Evolutionary conservation across 2,797 vertebrate genomes (phyloP), one percentile per base, ranked within the genome.

Genomic region (Diceros bicornis): DNA sequence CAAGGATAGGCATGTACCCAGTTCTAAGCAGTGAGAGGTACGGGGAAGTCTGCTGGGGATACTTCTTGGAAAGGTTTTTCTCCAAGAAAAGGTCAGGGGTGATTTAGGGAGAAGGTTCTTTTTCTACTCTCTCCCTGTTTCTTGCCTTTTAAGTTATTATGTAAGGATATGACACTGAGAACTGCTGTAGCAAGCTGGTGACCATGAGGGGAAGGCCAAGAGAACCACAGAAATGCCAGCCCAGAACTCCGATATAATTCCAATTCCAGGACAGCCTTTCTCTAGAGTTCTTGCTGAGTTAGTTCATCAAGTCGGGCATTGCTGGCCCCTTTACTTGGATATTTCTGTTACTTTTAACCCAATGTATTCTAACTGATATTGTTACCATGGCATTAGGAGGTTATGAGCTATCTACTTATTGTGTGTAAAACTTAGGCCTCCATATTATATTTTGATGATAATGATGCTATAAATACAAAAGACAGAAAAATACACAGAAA

Each of bases 391-490:
- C 14, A 78, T 7, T 59, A 57, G 4, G 32, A 90, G 29, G 14
- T 78, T 78, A 87, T 57, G 47, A 87, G 57, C 44, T 92, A 75
- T 34, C 66, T 41, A 87, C 14, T 72, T 52, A 59, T 1, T 90
- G 4, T 91, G 29, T 20, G 82, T 88, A 84, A 94, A 87, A 74
- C 16, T 61, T 69, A 27, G 34, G 21, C 41, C 7, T 88, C 47
- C 88, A 7, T 47, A 18, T 44, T 68, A 68, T 57, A 44, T 68
- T 78, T 96, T 90, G 62, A 94, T 83, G 61, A 83, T 34, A 90
- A 37, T 86, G 59, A 83, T 93, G 34, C 14, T 20, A 57, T 82
- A 91, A 88, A 93, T 55, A 85, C 50, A 88, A 57, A 90, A 86
- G 34, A 71, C 10, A 50, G 55, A 87, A 87, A 89, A 95, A 78